Evolutionary conservation across 2,113 vertebrate genomes (phyloP).

Genomic region (Sprattus sprattus): DNA sequence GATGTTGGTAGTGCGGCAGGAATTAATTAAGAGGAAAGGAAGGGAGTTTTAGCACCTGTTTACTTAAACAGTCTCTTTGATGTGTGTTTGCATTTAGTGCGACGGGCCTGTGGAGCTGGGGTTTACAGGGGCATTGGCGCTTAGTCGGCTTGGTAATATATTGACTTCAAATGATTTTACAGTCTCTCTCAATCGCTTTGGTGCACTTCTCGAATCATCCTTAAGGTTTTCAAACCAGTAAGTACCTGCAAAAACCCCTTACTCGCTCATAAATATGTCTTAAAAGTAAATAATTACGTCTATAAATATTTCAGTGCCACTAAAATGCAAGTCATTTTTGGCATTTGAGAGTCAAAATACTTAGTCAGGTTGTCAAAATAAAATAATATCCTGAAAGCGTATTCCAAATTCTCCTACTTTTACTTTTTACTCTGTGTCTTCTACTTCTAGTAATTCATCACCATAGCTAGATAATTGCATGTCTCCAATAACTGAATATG

Average conservation of each 20-base stretch:
- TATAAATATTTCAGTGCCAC: too few species aligned
- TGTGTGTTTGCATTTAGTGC: slow-evolving; percentile 7
- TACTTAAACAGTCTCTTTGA: slow-evolving; percentile 17
- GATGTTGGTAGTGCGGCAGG: neutral
- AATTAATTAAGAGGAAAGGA: slow-evolving; percentile 17
- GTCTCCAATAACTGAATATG: neutral
- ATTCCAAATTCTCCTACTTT: too few species aligned
- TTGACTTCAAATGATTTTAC: neutral
- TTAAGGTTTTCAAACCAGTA: neutral
- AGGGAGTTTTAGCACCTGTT: slow-evolving; percentile 1
- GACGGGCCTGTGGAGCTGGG: neutral
- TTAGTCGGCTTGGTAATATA: neutral
- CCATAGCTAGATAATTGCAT: neutral
- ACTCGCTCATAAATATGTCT: too few species aligned
- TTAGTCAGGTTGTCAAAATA: too few species aligned
- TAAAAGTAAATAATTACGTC: too few species aligned
- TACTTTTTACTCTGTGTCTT: too few species aligned
- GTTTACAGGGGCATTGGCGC: neutral
- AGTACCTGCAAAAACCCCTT: neutral
- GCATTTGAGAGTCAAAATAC: too few species aligned
- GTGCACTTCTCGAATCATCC: neutral
- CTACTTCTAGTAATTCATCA: too few species aligned
- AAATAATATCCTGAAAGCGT: too few species aligned
- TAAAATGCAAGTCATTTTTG: too few species aligned
- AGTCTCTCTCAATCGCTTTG: neutral